Evolutionary conservation across 2,797 vertebrate species (phyloP).

Genomic region (Acanthurus leucopareius): DNA sequence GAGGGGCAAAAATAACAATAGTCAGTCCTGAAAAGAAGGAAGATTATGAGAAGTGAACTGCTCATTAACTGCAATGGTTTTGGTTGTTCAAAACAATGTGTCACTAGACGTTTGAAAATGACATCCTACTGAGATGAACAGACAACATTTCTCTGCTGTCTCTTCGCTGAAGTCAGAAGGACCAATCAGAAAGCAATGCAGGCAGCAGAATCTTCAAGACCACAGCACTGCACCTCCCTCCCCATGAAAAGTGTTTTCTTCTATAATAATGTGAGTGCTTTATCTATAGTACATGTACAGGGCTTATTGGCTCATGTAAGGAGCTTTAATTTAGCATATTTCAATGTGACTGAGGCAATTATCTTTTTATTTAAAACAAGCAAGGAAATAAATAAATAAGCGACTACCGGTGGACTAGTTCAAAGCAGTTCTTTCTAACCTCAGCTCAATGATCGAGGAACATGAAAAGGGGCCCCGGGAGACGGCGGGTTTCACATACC

Average conservation of each 20-base stretch:
- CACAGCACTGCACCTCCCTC: slow-evolving; percentile 16
- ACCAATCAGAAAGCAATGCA: slow-evolving; percentile 34
- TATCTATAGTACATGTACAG: slow-evolving; percentile 47
- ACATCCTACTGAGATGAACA: slow-evolving; percentile 65
- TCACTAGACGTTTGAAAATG: slow-evolving; percentile 63
- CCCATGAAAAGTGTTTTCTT: slow-evolving; percentile 41
- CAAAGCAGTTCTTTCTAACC: slow-evolving; percentile 74
- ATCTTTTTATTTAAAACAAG: slow-evolving; percentile 62
- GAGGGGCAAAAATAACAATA: slow-evolving; percentile 49
- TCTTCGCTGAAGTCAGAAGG: slow-evolving; percentile 41
- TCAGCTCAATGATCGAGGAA: slow-evolving; percentile 73
- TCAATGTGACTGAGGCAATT: slow-evolving; percentile 35
- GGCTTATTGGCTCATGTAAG: slow-evolving; percentile 43
- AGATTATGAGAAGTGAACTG: slow-evolving; percentile 57
- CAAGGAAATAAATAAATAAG: slow-evolving; percentile 61
- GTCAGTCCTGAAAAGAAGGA: slow-evolving; percentile 44
- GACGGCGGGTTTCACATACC: slow-evolving; percentile 81
- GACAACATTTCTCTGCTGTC: slow-evolving; percentile 57
- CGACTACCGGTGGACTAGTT: slow-evolving; percentile 48
- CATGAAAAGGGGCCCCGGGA: slow-evolving; percentile 71
- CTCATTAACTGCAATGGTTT: slow-evolving; percentile 71
- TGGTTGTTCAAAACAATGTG: slow-evolving; percentile 70
- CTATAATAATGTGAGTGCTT: slow-evolving; percentile 44
- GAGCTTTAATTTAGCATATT: slow-evolving; percentile 55
- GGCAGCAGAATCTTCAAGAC: slow-evolving; percentile 48